These are phyloP conservation scores for Monoplex corrugatus DNA, from an alignment of 2,888 invertebrate species.

Conservation along the genomic window DNA sequence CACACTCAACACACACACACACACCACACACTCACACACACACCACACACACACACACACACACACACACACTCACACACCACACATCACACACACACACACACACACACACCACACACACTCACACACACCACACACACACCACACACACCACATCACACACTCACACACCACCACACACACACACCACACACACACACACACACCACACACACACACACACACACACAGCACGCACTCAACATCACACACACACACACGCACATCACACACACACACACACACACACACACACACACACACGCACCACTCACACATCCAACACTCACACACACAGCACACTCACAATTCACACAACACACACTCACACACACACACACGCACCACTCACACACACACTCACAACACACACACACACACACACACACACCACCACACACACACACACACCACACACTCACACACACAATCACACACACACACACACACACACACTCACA, in stretches of 20 bases:
- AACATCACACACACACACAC: conserved; percentile 13
- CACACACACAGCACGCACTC: conserved; percentile 11
- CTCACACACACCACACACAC: conserved; percentile 18
- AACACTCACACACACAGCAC: conserved; percentile 6
- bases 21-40: conserved; percentile 14
- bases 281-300: conserved; percentile 15
- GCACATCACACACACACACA: background rate
- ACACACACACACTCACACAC: conserved; percentile 7
- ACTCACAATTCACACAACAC: background rate
- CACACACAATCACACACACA: conserved; percentile 6
- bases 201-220: conserved; percentile 12
- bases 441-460: conserved; percentile 17
- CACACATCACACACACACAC: conserved; percentile 9
- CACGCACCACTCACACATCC: too few species aligned
- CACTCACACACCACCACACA: background rate
- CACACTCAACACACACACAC: conserved; percentile 19
- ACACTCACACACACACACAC: conserved; percentile 11
- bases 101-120: background rate
- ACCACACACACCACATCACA: too few species aligned
- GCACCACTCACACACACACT: conserved; percentile 6
- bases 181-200: background rate
- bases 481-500: conserved; percentile 16
- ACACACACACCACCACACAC: conserved; percentile 2
- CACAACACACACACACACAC: conserved; percentile 5
- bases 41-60: background rate